A percentile compares a stretch with the other conserved stretches of the same genome.
Evolutionary conservation across 2,797 vertebrate species (phyloP).

Genomic region (Hafferia zeledoni): DNA sequence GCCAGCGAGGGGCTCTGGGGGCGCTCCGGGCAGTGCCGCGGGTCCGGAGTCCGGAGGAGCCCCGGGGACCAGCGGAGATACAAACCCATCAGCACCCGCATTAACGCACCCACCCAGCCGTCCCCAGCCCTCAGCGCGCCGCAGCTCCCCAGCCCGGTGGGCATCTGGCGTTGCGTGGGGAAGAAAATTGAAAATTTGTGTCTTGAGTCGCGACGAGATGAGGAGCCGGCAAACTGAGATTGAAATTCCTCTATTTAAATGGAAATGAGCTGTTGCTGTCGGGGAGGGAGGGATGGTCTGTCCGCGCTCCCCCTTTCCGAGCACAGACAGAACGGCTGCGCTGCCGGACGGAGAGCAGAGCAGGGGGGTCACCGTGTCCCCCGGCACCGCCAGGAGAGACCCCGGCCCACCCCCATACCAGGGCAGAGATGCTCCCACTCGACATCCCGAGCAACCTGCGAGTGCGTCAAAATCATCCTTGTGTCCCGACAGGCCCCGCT

Average conservation of each 20-base stretch:
- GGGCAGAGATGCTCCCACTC: not conserved
- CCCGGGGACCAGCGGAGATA: not conserved
- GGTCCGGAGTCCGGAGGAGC: not conserved
- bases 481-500: accelerated
- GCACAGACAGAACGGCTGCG: not conserved
- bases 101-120: accelerated
- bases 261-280: slow-evolving; percentile 8
- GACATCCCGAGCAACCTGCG: not conserved
- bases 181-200: not conserved
- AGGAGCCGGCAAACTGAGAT: not conserved
- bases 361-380: accelerated
- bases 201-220: not conserved
- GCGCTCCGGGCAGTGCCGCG: accelerated
- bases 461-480: not conserved
- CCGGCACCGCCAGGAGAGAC: accelerated
- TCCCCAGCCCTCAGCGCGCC: accelerated
- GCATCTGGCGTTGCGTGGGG: not conserved
- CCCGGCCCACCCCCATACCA: not conserved
- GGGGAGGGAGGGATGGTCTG: not conserved
- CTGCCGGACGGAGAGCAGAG: not conserved
- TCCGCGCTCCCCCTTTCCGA: accelerated
- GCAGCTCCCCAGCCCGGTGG: not conserved
- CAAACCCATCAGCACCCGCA: accelerated
- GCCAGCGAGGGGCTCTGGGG: not conserved
- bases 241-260: slow-evolving; percentile 43